phyloP scores from a whole-genome alignment of 2,113 vertebrate species.

The Heterocephalus glaber region DNA sequence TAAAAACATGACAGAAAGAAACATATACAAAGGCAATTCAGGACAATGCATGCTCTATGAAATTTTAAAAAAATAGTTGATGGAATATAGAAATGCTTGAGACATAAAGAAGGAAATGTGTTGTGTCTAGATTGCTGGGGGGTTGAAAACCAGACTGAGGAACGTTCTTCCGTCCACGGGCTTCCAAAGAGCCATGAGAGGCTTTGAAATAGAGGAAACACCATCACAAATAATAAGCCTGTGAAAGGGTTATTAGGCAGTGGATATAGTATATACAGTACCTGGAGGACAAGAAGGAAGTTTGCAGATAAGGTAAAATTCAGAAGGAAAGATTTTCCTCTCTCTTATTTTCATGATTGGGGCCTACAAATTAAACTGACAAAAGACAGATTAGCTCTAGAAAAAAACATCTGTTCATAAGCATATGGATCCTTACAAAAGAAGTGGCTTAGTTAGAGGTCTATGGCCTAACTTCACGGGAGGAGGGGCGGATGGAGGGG shows the following conservation, averaged over 20 bases:
- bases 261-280: neutral
- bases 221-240: neutral
- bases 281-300: neutral
- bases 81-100: neutral
- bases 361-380: neutral
- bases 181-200: neutral
- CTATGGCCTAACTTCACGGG: neutral
- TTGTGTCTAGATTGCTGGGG: neutral
- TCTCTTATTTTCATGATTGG: neutral
- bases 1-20: neutral
- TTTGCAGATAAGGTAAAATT: neutral
- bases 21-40: neutral
- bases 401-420: neutral
- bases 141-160: neutral
- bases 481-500: too few relatives aligned
- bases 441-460: neutral
- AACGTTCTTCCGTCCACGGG: neutral
- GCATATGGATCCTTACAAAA: neutral
- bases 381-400: neutral
- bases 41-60: neutral
- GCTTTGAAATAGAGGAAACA: neutral
- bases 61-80: neutral
- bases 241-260: neutral
- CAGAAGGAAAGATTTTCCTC: neutral
- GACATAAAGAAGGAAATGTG: neutral